Conservation (phyloP, 2,113 vertebrate genomes). For the Ceuthmochares aereus region DNA sequence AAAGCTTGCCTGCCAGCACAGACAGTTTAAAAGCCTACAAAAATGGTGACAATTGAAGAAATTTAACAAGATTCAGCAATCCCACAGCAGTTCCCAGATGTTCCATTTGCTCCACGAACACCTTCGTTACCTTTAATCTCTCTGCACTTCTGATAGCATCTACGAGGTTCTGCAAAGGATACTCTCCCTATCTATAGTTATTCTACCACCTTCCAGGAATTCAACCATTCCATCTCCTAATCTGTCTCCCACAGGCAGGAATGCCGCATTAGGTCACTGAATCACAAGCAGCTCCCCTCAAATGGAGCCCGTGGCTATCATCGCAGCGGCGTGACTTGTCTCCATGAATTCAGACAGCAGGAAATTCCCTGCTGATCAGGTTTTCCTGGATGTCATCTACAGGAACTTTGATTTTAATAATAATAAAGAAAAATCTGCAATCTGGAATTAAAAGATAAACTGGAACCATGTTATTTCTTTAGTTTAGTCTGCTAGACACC, state of each 20-base stretch:
- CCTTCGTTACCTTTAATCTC: background rate
- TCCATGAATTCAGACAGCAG: constrained; percentile 67
- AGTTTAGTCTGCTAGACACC: background rate
- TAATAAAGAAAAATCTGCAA: constrained; percentile 17
- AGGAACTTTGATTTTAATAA: constrained; percentile 47
- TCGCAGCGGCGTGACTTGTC: constrained; percentile 12
- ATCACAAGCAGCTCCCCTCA: constrained; percentile 21
- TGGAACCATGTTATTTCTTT: background rate
- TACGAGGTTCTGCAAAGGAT: background rate
- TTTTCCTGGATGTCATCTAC: constrained; percentile 66
- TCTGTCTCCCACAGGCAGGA: constrained; percentile 58
- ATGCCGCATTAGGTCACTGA: constrained; percentile 39
- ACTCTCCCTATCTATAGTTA: constrained; percentile 21
- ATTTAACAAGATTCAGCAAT: constrained; percentile 23
- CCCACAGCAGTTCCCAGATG: background rate
- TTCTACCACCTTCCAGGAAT: constrained; percentile 58
- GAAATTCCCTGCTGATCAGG: constrained; percentile 73
- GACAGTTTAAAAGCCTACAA: constrained; percentile 15
- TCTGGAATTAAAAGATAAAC: constrained; percentile 60
- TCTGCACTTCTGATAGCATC: background rate
- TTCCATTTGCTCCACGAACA: background rate
- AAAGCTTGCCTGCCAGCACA: constrained; percentile 16
- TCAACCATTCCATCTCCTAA: constrained; percentile 43
- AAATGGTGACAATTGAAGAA: constrained; percentile 27
- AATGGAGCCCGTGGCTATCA: constrained; percentile 50